Evolutionary conservation across 2,113 vertebrate species (phyloP), one percentile per base, ranked within the genome.

Genomic region (Maccullochella peelii): DNA sequence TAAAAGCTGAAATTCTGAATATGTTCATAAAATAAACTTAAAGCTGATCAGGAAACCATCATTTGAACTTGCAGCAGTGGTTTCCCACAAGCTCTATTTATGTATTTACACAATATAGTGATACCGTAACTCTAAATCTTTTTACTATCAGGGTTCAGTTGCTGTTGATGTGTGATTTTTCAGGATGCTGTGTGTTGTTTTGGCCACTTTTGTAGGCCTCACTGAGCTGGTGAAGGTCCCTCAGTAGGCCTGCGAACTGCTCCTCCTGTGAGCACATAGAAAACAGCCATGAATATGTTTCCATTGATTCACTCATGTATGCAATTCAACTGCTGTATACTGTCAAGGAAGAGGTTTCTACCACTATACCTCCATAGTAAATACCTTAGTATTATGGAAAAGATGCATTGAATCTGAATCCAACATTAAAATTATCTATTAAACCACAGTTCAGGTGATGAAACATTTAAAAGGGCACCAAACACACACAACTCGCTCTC

Each of bases 201-300:
- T 92, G 90, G 18, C 40, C 49, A 27, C 77, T 82, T 10, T 40
- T 88, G 78, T 59, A 54, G 27, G 36, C 59, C 50, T 91, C 88
- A 7, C 1, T 93, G 55, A 94, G 84, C 65, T 94, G 85, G 3
- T 92, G 83, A 67, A 95, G 83, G 30, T 95, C 87, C 61, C 78
- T 92, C 65, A 95, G 10, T 82, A 96, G 81, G 10, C 74, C 90
- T n/a, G 93, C 94, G 90, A 95, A 92, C 94, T 95, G 95, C 78
- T 95, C 94, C 85, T 96, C 95, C 95, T 96, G 89, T 30, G 25
- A 79, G 20, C 25, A 85, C 50, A 82, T 20, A 71, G 16, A 49
- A 72, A 14, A 72, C 54, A 62, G 27, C 27, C 0, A 63, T 75
- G 1, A 36, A 23, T 27, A 62, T 42, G n/a, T 44, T n/a, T 70